phyloP scores from a whole-genome alignment of 1,140 invertebrate genomes.

The Caligus rogercresseyi region DNA sequence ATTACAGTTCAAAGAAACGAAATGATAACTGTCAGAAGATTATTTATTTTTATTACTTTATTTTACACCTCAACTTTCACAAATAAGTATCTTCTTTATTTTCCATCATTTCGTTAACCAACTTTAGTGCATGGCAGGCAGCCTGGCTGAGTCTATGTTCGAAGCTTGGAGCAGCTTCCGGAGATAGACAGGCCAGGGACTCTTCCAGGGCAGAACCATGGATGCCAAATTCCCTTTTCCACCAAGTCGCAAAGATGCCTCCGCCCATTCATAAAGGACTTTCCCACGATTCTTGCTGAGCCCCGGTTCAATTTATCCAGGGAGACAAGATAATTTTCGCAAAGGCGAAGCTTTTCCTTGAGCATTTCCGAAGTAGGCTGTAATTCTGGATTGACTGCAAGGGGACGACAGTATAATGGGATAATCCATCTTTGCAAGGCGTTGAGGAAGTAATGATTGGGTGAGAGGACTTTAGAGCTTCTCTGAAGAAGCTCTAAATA shows the following conservation, averaged over 20 bases:
- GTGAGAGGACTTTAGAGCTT: background rate
- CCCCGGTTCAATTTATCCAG: background rate
- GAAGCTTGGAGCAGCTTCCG: background rate
- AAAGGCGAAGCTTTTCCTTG: background rate
- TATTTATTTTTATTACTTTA: no score
- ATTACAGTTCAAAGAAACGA: no score
- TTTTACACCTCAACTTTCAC: background rate
- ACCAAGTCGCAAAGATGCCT: background rate
- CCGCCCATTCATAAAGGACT: background rate
- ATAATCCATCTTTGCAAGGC: background rate
- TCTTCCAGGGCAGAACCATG: background rate
- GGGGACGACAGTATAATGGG: background rate
- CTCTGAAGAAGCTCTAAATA: background rate
- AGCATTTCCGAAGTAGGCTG: background rate
- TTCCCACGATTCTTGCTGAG: background rate
- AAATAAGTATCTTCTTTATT: background rate
- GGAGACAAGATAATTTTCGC: background rate
- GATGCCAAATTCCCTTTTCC: background rate
- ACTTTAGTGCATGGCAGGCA: background rate
- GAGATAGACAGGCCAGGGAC: background rate
- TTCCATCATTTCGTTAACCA: background rate
- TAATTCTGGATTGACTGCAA: background rate
- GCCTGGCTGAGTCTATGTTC: background rate
- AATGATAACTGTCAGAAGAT: no score
- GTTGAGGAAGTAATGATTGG: background rate